phyloP scores from a whole-genome alignment of 2,113 vertebrate species.

The Puntigrus tetrazona region DNA sequence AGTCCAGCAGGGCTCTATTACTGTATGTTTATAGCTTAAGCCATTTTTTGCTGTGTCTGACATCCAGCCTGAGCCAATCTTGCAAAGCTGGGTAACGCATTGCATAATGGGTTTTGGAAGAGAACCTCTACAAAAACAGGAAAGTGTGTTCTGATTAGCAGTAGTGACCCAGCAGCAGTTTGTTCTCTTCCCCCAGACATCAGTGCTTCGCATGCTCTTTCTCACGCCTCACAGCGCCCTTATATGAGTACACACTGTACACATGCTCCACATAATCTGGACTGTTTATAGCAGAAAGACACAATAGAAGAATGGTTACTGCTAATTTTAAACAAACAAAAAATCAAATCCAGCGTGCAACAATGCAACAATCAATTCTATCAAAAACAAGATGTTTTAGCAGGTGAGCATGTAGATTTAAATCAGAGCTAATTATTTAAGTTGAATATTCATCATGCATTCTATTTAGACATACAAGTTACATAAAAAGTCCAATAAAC shows the following conservation, averaged over 20 bases:
- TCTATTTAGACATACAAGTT: neutral
- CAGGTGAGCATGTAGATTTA: neutral
- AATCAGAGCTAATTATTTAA: neutral
- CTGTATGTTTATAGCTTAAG: neutral
- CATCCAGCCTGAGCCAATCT: neutral
- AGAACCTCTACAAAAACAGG: neutral
- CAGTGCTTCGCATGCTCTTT: neutral
- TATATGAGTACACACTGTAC: neutral
- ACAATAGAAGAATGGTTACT: neutral
- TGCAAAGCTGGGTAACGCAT: neutral
- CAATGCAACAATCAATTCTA: neutral
- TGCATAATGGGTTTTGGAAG: conserved; percentile 10
- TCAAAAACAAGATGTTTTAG: neutral
- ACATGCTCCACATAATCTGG: neutral
- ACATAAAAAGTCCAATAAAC: neutral
- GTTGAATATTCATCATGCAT: neutral
- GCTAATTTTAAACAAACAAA: neutral
- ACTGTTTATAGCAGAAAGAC: neutral
- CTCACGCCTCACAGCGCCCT: neutral
- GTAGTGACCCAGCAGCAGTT: conserved; percentile 28
- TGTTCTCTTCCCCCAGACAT: conserved; percentile 7
- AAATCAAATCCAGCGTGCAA: neutral
- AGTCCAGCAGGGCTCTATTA: neutral
- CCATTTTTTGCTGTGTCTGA: neutral
- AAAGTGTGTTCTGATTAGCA: conserved; percentile 20